phyloP scores from a whole-genome alignment of 1,140 invertebrate genomes.

The Drosophila ficusphila region DNA sequence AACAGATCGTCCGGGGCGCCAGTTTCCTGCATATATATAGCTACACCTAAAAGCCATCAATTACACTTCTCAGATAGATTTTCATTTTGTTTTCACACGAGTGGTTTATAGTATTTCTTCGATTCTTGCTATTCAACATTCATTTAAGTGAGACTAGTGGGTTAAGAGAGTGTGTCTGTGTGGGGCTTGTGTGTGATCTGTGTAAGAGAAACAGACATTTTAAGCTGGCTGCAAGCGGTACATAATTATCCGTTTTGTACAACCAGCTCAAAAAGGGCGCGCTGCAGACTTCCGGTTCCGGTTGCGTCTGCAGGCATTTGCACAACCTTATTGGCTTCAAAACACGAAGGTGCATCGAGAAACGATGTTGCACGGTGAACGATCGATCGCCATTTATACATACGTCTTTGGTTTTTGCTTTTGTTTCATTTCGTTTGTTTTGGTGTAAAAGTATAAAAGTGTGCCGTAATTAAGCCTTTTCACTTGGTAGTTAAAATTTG shows the following conservation, averaged over 20 bases:
- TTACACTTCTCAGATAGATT: slow-evolving; percentile 30
- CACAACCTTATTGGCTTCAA: slow-evolving; percentile 77
- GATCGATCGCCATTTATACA: slow-evolving; percentile 12
- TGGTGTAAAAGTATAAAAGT: slow-evolving; percentile 83
- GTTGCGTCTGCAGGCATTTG: slow-evolving; percentile 61
- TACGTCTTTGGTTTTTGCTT: slow-evolving; percentile 29
- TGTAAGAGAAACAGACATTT: slow-evolving; percentile 66
- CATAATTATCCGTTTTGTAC: neutral
- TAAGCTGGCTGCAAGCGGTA: neutral
- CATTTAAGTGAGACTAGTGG: slow-evolving; percentile 24
- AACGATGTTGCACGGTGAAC: slow-evolving; percentile 46
- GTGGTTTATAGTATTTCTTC: neutral
- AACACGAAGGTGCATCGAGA: slow-evolving; percentile 69
- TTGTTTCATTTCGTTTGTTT: slow-evolving; percentile 51
- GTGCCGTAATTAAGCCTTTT: slow-evolving; percentile 67
- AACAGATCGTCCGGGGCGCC: slow-evolving; percentile 23
- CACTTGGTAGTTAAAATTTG: slow-evolving; percentile 69
- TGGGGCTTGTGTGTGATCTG: slow-evolving; percentile 28
- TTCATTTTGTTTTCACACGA: slow-evolving; percentile 4
- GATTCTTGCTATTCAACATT: slow-evolving; percentile 40
- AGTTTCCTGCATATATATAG: slow-evolving; percentile 10
- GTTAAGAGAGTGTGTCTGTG: slow-evolving; percentile 18
- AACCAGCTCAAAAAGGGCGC: slow-evolving; percentile 49
- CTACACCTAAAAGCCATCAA: slow-evolving; percentile 29
- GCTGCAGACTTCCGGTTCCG: slow-evolving; percentile 43